Conservation (phyloP, 2,113 vertebrate species). For the Clarias gariepinus region DNA sequence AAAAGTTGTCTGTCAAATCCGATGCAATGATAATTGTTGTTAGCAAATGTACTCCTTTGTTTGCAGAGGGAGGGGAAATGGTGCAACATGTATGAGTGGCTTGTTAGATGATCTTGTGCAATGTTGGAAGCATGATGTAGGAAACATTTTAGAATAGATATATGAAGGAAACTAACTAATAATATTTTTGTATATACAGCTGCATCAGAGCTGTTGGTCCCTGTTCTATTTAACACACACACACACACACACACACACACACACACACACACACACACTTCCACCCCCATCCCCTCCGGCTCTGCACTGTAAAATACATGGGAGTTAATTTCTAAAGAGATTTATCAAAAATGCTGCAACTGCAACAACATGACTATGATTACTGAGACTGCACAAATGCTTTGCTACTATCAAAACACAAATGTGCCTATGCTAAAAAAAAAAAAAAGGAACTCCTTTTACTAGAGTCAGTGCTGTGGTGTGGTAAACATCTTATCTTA, state of each 20-base stretch:
- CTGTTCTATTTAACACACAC: too few species aligned
- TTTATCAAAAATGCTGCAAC: neutral
- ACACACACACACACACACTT: neutral
- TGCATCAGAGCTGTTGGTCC: neutral
- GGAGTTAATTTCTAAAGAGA: neutral
- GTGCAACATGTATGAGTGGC: neutral
- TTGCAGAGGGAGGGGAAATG: neutral
- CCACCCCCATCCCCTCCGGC: too few species aligned
- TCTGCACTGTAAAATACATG: neutral
- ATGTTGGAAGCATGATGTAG: neutral
- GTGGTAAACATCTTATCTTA: neutral
- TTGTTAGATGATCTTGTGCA: neutral
- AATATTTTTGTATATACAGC: neutral
- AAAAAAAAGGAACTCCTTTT: neutral
- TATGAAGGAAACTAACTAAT: neutral
- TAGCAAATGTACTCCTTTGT: neutral
- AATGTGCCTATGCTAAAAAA: neutral
- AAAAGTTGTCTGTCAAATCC: neutral
- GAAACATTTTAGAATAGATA: neutral
- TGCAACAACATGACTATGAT: neutral
- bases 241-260: too few species aligned
- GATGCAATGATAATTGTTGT: neutral
- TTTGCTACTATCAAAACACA: neutral
- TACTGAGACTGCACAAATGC: neutral
- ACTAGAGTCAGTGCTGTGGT: neutral